phyloP scores from a whole-genome alignment of 2,888 invertebrate species.

The Drosophila nr. medialis region DNA sequence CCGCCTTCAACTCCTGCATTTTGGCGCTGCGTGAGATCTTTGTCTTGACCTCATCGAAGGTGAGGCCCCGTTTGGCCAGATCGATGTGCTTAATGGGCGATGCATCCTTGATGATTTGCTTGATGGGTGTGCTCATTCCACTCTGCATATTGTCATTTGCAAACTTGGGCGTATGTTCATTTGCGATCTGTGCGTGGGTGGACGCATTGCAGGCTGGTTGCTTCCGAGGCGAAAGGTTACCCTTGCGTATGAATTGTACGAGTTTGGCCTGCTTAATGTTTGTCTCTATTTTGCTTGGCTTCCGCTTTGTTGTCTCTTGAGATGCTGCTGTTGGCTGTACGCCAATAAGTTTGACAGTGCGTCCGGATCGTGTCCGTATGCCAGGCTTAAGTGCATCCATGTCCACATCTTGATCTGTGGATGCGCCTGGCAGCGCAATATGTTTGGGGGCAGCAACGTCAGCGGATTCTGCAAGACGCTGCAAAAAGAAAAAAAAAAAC shows the following conservation, averaged over 20 bases:
- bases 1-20: conserved; percentile 89
- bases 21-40: conserved; percentile 89
- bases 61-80: conserved; percentile 86
- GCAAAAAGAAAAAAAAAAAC: conserved; percentile 13
- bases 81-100: conserved; percentile 82
- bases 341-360: conserved; percentile 79
- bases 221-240: conserved; percentile 83
- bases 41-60: conserved; percentile 89
- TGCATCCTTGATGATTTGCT: conserved; percentile 84
- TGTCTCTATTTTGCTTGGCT: conserved; percentile 73
- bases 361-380: conserved; percentile 78
- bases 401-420: conserved; percentile 66
- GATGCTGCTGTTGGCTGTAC: conserved; percentile 50
- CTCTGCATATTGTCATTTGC: conserved; percentile 72
- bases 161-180: conserved; percentile 70
- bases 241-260: conserved; percentile 84
- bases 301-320: conserved; percentile 66
- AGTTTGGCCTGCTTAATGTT: conserved; percentile 79
- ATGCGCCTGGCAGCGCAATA: conserved; percentile 19
- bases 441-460: conserved; percentile 39
- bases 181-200: conserved; percentile 28
- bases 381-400: conserved; percentile 67
- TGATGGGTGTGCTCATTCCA: conserved; percentile 82
- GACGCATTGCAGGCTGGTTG: conserved; percentile 45
- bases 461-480: conserved; percentile 58